phyloP scores from a whole-genome alignment of 1,140 invertebrate genomes.

The Anastatus disparis region DNA sequence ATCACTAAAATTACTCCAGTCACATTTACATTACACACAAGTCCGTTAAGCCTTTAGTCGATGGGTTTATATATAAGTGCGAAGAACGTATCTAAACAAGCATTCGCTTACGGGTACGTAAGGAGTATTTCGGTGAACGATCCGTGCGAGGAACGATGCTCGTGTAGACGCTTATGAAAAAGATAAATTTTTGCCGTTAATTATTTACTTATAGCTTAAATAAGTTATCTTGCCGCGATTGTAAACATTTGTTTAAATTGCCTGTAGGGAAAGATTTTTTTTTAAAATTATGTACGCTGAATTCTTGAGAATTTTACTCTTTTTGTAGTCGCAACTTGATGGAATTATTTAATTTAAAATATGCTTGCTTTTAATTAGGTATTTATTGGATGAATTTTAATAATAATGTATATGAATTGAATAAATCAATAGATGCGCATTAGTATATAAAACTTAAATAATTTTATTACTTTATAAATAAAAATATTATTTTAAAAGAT shows the following conservation, averaged over 20 bases:
- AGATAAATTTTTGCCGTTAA: neutral
- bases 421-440: too few species aligned
- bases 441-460: too few species aligned
- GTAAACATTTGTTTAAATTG: too few species aligned
- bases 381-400: constrained; percentile 7
- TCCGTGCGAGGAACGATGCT: neutral
- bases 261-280: too few species aligned
- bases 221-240: too few species aligned
- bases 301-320: neutral
- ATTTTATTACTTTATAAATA: too few species aligned
- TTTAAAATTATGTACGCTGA: too few species aligned
- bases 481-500: too few species aligned
- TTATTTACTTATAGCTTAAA: constrained; percentile 24
- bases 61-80: too few species aligned
- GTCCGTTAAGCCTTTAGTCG: neutral
- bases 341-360: neutral
- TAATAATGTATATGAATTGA: too few species aligned
- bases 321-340: neutral
- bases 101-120: neutral
- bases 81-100: neutral
- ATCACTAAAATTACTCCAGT: neutral
- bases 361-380: neutral
- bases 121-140: neutral
- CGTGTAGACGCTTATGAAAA: neutral
- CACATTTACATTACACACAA: neutral